Evolutionary conservation across 2,113 vertebrate species (phyloP).

Genomic region (Gambusia holbrooki): DNA sequence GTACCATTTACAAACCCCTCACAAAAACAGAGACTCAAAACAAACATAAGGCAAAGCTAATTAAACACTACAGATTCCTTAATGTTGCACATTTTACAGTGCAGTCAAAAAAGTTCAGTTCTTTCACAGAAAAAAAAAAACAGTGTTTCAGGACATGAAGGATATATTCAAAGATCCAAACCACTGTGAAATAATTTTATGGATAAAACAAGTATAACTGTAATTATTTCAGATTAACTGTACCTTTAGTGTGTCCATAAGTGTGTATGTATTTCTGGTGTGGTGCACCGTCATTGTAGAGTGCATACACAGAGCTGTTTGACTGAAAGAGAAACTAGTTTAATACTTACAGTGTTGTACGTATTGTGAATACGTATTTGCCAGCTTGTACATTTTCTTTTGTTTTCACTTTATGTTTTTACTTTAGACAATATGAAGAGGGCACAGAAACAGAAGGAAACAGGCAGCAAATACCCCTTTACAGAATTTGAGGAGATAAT

Average conservation of each 20-base stretch:
- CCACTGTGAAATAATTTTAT: background rate
- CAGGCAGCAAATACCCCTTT: too few species aligned
- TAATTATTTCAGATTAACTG: background rate
- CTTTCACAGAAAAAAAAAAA: background rate
- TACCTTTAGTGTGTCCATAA: slow-evolving; percentile 93
- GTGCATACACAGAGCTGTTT: slow-evolving; percentile 79
- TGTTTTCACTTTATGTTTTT: background rate
- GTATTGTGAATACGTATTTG: background rate
- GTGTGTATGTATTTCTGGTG: slow-evolving; percentile 67
- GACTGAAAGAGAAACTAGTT: slow-evolving; percentile 58
- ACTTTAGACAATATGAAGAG: too few species aligned
- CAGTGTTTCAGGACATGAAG: background rate
- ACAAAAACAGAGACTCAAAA: background rate
- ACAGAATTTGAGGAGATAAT: too few species aligned
- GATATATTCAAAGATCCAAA: background rate
- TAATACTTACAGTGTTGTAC: background rate
- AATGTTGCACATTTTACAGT: background rate
- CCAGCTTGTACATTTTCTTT: background rate
- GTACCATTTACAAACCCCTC: background rate
- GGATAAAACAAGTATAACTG: background rate
- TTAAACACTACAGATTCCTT: background rate
- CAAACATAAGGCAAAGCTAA: too few species aligned
- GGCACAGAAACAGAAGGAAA: too few species aligned
- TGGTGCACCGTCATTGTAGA: slow-evolving; percentile 92
- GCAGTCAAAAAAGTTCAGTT: background rate